Base-by-base conservation (phyloP, 2,113 vertebrate genomes). In the Indri indri region DNA sequence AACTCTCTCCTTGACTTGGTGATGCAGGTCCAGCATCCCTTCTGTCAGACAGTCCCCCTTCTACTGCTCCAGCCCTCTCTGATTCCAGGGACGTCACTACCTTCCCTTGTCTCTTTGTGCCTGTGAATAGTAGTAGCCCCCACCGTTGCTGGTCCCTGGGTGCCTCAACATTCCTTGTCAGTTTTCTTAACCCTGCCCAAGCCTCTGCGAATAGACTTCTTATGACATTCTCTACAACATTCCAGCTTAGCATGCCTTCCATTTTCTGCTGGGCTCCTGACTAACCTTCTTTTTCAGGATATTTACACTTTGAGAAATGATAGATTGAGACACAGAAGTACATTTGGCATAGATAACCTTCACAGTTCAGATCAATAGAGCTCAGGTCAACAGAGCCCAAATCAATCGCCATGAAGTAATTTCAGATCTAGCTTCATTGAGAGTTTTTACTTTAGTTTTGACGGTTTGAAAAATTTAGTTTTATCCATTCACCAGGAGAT, bases 301-400 rank as follows among this genome's bases (percentile, higher is more conserved):
- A 83, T 74, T 96, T 68, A 89, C 68, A 80, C 57, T 77, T 93
- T 16, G 47, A 91, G 45, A 89, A 95, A 92, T 52, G 70, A 93
- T 52, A 57, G 45, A 57, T 80, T 80, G 42, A 25, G 61, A 83
- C 42, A 68, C 37, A 84, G 47, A 95, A 40, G 68, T 74, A 20
- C 23, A 83, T 77, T 92, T 88, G 71, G 74, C 77, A 59, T 32
- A 90, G 71, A 84, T 0, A 57, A 37, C 80, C n/a, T 92, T 71
- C 86, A 59, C 3, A 47, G 34, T 89, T 93, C 89, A 47, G 32
- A 94, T 96, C 83, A 90, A 91, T 74, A 90, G 16, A 73, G 25
- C 85, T 84, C 37, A 85, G 9, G 45, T 88, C 88, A 59, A 23
- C 32, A 79, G 47, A 70, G 18, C 20, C 59, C 65, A 79, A 87